phyloP scores from a whole-genome alignment of 2,113 vertebrate species.

The Apteryx owenii region DNA sequence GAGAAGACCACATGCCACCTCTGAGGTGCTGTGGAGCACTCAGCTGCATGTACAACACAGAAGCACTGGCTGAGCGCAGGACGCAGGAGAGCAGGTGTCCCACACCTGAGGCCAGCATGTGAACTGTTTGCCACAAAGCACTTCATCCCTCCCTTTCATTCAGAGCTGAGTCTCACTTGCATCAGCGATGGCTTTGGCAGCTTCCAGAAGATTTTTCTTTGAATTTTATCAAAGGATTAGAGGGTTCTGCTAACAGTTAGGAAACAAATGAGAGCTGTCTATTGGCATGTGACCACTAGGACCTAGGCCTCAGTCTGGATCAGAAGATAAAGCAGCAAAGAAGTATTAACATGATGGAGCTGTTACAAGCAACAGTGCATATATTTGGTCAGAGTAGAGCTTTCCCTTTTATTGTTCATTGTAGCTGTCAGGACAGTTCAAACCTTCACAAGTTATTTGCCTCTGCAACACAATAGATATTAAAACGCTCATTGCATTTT shows the following conservation, averaged over 20 bases:
- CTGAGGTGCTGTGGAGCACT: not conserved
- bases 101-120: fast-evolving
- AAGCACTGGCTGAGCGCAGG: fast-evolving
- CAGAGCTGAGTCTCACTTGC: fast-evolving
- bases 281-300: not conserved
- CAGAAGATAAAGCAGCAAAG: not conserved
- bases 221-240: not conserved
- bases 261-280: not conserved
- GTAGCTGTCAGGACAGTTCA: not conserved
- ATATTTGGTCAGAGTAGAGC: not conserved
- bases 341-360: not conserved
- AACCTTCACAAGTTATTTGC: not conserved
- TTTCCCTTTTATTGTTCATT: not conserved
- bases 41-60: not conserved
- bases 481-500: constrained; percentile 38
- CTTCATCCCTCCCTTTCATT: not conserved
- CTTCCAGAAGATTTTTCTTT: not conserved
- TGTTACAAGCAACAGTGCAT: not conserved
- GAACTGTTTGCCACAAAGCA: fast-evolving
- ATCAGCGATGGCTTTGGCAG: not conserved
- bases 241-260: not conserved
- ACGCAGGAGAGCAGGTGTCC: not conserved
- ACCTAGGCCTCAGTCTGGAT: not conserved
- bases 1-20: too few species aligned
- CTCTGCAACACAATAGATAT: constrained; percentile 13